Evolutionary conservation across 2,113 vertebrate genomes (phyloP).

Genomic region (Lipophrys pholis): DNA sequence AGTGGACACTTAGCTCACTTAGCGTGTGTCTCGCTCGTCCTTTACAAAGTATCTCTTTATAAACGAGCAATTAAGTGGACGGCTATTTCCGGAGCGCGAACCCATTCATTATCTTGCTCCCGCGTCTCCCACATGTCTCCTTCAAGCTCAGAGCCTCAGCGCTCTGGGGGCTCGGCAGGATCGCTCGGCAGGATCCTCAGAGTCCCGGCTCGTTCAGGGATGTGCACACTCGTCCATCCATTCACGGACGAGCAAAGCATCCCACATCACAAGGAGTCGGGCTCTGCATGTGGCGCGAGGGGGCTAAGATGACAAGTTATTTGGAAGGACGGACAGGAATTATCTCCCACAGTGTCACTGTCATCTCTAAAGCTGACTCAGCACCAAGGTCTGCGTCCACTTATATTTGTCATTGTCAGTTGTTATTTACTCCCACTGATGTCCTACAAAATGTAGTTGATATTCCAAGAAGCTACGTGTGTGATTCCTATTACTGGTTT

Average conservation of each 20-base stretch:
- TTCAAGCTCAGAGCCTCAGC: slow-evolving; percentile 48
- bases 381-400: neutral
- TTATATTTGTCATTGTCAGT: too few relatives aligned
- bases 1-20: slow-evolving; percentile 1
- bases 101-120: slow-evolving; percentile 57
- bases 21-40: slow-evolving; percentile 13
- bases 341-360: slow-evolving; percentile 22
- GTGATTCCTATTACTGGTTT: too few relatives aligned
- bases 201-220: neutral
- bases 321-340: slow-evolving; percentile 16
- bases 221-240: neutral
- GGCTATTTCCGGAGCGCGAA: slow-evolving; percentile 52
- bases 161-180: slow-evolving; percentile 42
- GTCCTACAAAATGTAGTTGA: too few relatives aligned
- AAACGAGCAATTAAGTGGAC: slow-evolving; percentile 67
- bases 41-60: slow-evolving; percentile 35
- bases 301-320: slow-evolving; percentile 30
- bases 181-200: slow-evolving; percentile 47
- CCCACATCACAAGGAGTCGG: neutral
- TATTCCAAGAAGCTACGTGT: too few relatives aligned
- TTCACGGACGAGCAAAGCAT: neutral
- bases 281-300: neutral
- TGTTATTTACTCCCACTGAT: too few relatives aligned
- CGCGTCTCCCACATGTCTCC: slow-evolving; percentile 51
- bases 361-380: neutral